Base-by-base conservation (phyloP, 2,888 invertebrate genomes). In the Notodonta dromedarius region DNA sequence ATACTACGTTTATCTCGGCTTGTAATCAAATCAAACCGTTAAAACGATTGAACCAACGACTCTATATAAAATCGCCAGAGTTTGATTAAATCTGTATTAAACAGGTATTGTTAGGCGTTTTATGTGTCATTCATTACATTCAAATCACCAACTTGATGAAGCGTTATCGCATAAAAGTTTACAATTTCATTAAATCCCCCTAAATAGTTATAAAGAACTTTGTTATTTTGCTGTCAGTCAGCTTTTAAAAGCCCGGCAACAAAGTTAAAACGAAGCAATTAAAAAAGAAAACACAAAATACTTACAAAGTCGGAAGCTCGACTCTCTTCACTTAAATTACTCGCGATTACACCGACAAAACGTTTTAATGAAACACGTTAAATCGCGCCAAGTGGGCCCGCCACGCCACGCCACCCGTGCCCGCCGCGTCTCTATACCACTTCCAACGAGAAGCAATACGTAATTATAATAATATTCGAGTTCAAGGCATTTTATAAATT, bases 281-380 rank as follows among this genome's bases (percentile, higher is more conserved):
- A 93, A 93, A 93, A 93, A 93, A 92, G 92, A 92, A 92, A 93
- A 92, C 91, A 91, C 91, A 93, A 91, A 93, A 93, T 93, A 91
- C 92, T 93, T 91, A 91, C 90, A 90, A 92, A 93, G 91, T 93
- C 91, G 91, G 93, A 92, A 92, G 91, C 91, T 87, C 87, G 88
- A 88, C 90, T 90, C 91, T 92, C 93, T 92, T 91, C 92, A 91
- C 89, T 93, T 92, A 93, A 93, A 93, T 93, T 91, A 93, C 92
- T 93, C 86, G 91, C 91, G 92, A 93, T 93, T 93, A 93, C 90
- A 91, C 93, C 92, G 90, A 91, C 93, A 91, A 93, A 93, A 90
- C 91, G 92, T 89, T 93, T 83, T 93, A 92, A 93, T 92, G 91
- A 90, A 93, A 92, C 91, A 91, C 90, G 90, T 91, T 90, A 90